phyloP scores from a whole-genome alignment of 2,888 invertebrate genomes.

The Pharmacophagus antenor region DNA sequence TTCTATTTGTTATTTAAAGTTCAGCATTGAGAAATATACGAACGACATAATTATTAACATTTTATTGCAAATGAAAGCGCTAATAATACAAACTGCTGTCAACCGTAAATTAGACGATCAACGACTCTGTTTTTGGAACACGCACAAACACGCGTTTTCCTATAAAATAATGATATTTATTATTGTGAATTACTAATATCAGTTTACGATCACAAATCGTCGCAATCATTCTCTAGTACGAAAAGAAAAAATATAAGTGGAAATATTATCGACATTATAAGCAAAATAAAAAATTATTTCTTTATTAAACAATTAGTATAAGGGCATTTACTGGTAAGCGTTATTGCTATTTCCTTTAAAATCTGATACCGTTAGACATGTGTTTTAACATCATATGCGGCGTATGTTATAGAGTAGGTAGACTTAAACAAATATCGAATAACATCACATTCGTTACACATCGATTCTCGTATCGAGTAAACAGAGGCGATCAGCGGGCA shows the following conservation, averaged over 20 bases:
- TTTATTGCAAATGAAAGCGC: too few relatives aligned
- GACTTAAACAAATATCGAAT: constrained; percentile 35
- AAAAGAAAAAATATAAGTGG: neutral
- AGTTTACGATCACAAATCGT: neutral
- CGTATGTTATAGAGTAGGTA: constrained; percentile 21
- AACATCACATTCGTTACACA: constrained; percentile 45
- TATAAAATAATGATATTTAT: neutral
- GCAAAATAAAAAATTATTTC: neutral
- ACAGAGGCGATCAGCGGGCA: constrained; percentile 44
- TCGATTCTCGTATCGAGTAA: constrained; percentile 53
- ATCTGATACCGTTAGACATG: constrained; percentile 12
- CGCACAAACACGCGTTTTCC: too few relatives aligned
- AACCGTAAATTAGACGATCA: too few relatives aligned
- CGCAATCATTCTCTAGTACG: neutral
- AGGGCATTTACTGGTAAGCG: neutral
- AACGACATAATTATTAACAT: neutral
- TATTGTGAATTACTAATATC: neutral
- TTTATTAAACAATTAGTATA: neutral
- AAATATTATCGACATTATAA: neutral
- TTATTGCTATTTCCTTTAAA: constrained; percentile 4
- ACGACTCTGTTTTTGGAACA: too few relatives aligned
- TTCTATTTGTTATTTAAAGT: constrained; percentile 5
- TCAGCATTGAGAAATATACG: neutral
- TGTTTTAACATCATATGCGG: constrained; percentile 14
- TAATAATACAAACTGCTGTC: too few relatives aligned